Evolutionary conservation across 1,140 invertebrate species (phyloP).

Genomic region (Drosophila littoralis): DNA sequence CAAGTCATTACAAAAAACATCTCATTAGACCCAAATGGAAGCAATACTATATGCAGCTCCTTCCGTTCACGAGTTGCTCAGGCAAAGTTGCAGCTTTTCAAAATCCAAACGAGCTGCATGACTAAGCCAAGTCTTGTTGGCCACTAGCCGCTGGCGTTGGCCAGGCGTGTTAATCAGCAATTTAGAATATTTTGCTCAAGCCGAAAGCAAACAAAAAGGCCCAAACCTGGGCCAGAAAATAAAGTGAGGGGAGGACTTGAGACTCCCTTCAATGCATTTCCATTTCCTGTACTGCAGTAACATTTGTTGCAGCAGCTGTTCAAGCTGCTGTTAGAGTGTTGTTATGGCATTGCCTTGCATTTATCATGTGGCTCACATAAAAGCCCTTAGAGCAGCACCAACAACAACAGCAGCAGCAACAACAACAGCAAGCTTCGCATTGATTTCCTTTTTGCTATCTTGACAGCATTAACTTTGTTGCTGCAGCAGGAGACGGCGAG

Average conservation of each 20-base stretch:
- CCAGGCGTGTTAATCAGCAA: constrained; percentile 77
- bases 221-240: constrained; percentile 3
- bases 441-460: constrained; percentile 81
- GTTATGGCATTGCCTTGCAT: constrained; percentile 64
- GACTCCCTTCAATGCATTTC: constrained; percentile 42
- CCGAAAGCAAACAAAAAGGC: constrained; percentile 48
- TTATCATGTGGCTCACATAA: constrained; percentile 76
- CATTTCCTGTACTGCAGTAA: constrained; percentile 67
- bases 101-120: constrained; percentile 41
- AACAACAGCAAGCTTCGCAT: constrained; percentile 54
- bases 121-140: constrained; percentile 51
- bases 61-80: constrained; percentile 5
- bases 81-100: constrained; percentile 14
- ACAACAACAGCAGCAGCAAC: neutral
- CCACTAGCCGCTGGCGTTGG: constrained; percentile 20
- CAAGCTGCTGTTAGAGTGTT: constrained; percentile 52
- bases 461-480: constrained; percentile 77
- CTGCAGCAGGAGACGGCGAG: constrained; percentile 4
- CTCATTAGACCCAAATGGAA: constrained; percentile 21
- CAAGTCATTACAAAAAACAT: constrained; percentile 11
- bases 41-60: constrained; percentile 12
- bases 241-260: constrained; percentile 6
- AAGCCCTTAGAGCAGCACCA: constrained; percentile 62
- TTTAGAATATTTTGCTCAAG: constrained; percentile 74
- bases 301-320: constrained; percentile 69